phyloP scores from a whole-genome alignment of 2,888 invertebrate species.

The Gari tellinella region DNA sequence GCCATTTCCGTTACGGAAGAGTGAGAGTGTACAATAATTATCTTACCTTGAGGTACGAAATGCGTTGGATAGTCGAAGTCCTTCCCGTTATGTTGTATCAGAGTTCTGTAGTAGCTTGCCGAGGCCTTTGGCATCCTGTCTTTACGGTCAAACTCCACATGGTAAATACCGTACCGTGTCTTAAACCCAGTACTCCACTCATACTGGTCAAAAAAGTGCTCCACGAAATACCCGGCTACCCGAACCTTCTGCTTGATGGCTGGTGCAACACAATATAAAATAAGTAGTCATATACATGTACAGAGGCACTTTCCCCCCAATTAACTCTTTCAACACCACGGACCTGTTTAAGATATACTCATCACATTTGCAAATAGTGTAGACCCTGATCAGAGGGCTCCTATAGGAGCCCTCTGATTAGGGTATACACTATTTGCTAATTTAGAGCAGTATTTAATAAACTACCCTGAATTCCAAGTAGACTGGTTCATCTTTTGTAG shows the following conservation, averaged over 20 bases:
- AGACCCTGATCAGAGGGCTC: too few species aligned
- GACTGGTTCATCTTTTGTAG: too few species aligned
- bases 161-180: constrained; percentile 89
- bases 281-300: too few species aligned
- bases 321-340: too few species aligned
- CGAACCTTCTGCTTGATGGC: constrained; percentile 75
- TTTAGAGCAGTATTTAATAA: too few species aligned
- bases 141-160: constrained; percentile 60
- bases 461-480: too few species aligned
- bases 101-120: constrained; percentile 55
- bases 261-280: too few species aligned
- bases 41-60: constrained; percentile 56
- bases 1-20: background rate
- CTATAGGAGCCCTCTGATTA: too few species aligned
- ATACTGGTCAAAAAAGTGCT: constrained; percentile 93
- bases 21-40: background rate
- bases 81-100: constrained; percentile 57
- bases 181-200: constrained; percentile 92
- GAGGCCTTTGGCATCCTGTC: constrained; percentile 63
- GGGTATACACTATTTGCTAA: too few species aligned
- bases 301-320: too few species aligned
- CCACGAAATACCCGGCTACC: constrained; percentile 89
- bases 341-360: too few species aligned
- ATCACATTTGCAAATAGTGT: too few species aligned
- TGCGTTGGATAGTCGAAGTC: constrained; percentile 55